These are phyloP conservation scores for Galeruca laticollis DNA, from an alignment of 2,888 invertebrate genomes.

Conservation along the genomic window DNA sequence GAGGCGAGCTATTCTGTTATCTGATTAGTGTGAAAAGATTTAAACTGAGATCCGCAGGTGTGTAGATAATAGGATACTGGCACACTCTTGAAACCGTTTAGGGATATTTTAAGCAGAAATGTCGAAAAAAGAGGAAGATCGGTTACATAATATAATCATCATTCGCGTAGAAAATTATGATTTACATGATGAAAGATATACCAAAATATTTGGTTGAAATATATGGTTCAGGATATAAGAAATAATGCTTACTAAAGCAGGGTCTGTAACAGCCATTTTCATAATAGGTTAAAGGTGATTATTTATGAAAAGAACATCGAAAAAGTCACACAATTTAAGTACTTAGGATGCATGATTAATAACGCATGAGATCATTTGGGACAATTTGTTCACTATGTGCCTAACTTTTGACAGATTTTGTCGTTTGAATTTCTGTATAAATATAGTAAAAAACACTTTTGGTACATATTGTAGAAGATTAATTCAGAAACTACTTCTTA, in stretches of 20 bases:
- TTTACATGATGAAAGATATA: background rate
- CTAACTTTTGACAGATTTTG: too few species aligned
- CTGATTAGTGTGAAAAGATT: slow-evolving; percentile 50
- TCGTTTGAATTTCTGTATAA: too few species aligned
- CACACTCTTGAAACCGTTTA: slow-evolving; percentile 28
- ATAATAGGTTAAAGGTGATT: background rate
- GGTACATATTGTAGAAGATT: too few species aligned
- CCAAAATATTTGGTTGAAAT: background rate
- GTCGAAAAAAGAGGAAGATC: background rate
- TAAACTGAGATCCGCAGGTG: slow-evolving; percentile 60
- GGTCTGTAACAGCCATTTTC: too few species aligned
- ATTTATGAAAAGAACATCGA: background rate
- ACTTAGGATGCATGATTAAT: too few species aligned
- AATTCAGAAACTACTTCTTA: too few species aligned
- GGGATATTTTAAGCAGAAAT: background rate
- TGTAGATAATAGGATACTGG: slow-evolving; percentile 52
- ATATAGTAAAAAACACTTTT: too few species aligned
- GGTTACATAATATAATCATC: background rate
- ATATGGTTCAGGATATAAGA: background rate
- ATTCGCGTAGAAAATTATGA: background rate
- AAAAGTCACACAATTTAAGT: too few species aligned
- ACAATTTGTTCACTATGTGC: too few species aligned
- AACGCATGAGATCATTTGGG: too few species aligned
- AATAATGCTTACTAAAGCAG: background rate
- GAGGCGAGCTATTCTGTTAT: slow-evolving; percentile 49